Conservation (phyloP, 2,113 vertebrate genomes). For the Typhlomys cinereus region DNA sequence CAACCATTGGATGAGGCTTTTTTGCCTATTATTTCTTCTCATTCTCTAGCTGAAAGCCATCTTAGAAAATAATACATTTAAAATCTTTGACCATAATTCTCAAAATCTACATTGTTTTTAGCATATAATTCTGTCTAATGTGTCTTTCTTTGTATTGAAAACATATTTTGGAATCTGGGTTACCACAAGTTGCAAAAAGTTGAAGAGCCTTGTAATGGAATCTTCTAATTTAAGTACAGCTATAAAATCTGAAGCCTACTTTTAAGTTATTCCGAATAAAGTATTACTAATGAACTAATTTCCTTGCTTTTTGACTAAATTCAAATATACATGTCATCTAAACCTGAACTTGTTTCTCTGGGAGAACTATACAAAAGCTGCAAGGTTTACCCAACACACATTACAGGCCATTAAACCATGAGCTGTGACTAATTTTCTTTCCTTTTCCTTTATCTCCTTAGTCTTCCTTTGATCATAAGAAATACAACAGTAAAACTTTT, state of each 20-base stretch:
- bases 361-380: background rate
- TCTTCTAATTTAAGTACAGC: background rate
- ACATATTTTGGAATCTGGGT: background rate
- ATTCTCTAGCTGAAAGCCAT: background rate
- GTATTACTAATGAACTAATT: background rate
- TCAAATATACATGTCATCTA: background rate
- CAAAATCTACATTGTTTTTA: background rate
- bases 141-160: background rate
- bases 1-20: background rate
- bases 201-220: background rate
- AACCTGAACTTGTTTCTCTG: background rate
- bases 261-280: background rate
- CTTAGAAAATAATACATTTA: conserved; percentile 18
- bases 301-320: background rate
- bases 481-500: background rate
- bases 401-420: no score
- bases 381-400: no score
- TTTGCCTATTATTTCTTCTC: background rate
- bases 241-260: background rate
- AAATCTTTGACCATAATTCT: background rate
- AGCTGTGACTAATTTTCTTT: no score
- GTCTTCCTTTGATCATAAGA: background rate
- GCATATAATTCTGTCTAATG: background rate
- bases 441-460: background rate
- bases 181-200: background rate